Percentiles rank a stretch among this genome's conserved stretches.
These are phyloP conservation scores for Gobio occitaniae DNA, from an alignment of 2,797 vertebrate genomes.

Conservation along the genomic window DNA sequence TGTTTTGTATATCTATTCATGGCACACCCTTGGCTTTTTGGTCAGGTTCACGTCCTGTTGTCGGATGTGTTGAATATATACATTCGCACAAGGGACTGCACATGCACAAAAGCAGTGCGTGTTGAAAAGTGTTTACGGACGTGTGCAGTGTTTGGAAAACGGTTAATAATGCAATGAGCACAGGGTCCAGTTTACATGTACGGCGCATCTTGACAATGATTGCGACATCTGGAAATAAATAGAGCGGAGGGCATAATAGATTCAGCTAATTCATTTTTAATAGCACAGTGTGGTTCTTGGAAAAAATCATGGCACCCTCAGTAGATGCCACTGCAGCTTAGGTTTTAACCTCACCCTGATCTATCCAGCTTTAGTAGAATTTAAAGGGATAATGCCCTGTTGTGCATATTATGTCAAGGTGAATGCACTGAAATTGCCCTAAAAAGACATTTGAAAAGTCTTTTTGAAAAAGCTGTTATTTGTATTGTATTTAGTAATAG, in stretches of 20 bases:
- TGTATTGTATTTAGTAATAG: background rate
- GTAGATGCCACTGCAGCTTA: constrained; percentile 20
- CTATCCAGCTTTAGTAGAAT: background rate
- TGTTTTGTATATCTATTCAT: constrained; percentile 38
- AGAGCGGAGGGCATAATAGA: constrained; percentile 56
- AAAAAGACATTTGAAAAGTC: background rate
- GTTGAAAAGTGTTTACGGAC: constrained; percentile 34
- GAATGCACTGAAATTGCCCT: background rate
- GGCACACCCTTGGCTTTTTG: constrained; percentile 4
- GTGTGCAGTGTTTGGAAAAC: constrained; percentile 46
- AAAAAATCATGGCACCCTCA: constrained; percentile 28
- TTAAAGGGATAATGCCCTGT: too few species aligned
- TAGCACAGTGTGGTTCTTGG: constrained; percentile 44
- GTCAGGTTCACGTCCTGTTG: constrained; percentile 15
- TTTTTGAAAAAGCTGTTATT: background rate
- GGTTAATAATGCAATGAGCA: constrained; percentile 53
- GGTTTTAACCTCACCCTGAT: constrained; percentile 4
- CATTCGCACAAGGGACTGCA: background rate
- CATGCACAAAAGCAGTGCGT: constrained; percentile 28
- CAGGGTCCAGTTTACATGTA: constrained; percentile 51
- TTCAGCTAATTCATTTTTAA: constrained; percentile 58
- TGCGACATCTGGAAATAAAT: constrained; percentile 62
- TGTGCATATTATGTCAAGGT: background rate
- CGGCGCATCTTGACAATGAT: constrained; percentile 53
- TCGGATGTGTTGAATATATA: constrained; percentile 37